phyloP scores from a whole-genome alignment of 2,888 invertebrate species.

The Drosophila suboccidentalis region DNA sequence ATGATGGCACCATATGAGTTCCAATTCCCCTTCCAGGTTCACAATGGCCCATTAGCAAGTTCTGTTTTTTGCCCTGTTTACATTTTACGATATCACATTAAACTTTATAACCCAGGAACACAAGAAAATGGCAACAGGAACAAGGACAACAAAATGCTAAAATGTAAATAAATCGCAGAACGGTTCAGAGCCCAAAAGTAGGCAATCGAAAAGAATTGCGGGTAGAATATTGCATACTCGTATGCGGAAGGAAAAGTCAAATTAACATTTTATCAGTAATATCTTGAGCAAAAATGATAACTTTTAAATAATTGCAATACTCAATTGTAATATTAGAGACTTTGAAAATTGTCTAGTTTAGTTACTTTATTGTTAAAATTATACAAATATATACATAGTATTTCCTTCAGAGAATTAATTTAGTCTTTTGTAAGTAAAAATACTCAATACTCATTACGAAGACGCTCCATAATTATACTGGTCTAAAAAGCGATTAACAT shows the following conservation, averaged over 20 bases:
- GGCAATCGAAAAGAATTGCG: constrained; percentile 7
- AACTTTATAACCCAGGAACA: constrained; percentile 61
- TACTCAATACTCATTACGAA: not conserved
- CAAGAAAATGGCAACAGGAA: constrained; percentile 18
- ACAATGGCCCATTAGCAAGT: constrained; percentile 46
- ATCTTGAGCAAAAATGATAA: too few species aligned
- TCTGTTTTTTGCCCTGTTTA: constrained; percentile 35
- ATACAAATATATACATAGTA: not conserved
- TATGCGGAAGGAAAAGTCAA: not conserved
- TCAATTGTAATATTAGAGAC: too few species aligned
- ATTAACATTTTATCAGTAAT: not conserved
- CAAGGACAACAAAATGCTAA: constrained; percentile 47
- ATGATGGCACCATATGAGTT: constrained; percentile 54
- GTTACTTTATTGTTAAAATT: too few species aligned
- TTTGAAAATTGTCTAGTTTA: too few species aligned
- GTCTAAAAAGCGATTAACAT: constrained; percentile 56
- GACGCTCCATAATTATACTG: constrained; percentile 27
- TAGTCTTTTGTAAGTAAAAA: not conserved
- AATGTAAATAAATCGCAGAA: constrained; percentile 46
- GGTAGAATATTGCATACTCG: not conserved
- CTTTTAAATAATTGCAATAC: too few species aligned
- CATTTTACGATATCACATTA: constrained; percentile 71
- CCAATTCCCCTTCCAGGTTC: constrained; percentile 7
- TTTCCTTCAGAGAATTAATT: not conserved
- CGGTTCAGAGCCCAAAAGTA: not conserved